Percentiles rank a stretch among this genome's conserved stretches.
phyloP scores from a whole-genome alignment of 1,140 invertebrate genomes.

The Ceratosolen solmsi region DNA sequence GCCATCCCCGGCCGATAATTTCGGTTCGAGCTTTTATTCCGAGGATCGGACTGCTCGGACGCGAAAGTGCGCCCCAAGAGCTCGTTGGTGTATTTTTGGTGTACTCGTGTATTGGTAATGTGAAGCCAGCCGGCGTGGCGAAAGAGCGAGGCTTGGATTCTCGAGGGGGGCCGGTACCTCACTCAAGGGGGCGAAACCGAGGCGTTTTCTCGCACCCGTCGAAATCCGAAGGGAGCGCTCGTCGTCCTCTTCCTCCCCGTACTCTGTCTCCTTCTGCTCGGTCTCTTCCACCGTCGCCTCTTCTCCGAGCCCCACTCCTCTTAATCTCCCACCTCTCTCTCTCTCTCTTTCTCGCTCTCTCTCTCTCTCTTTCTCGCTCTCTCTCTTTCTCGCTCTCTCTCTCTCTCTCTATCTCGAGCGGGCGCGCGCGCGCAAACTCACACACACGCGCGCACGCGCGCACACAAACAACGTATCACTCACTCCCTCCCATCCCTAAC shows the following conservation, averaged over 20 bases:
- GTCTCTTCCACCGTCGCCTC: too few species aligned
- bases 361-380: too few species aligned
- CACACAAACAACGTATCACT: too few species aligned
- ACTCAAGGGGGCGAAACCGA: constrained; percentile 56
- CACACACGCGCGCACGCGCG: too few species aligned
- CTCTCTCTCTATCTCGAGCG: background rate
- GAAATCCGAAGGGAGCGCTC: constrained; percentile 57
- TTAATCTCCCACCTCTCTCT: too few species aligned
- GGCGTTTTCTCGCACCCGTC: constrained; percentile 55
- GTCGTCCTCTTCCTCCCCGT: background rate
- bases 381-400: constrained; percentile 13
- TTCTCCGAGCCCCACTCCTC: too few species aligned
- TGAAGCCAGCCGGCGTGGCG: constrained; percentile 52
- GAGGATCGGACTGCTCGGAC: constrained; percentile 50
- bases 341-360: too few species aligned
- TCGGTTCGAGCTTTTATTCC: constrained; percentile 53
- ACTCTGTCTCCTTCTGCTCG: constrained; percentile 7
- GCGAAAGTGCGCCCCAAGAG: constrained; percentile 49
- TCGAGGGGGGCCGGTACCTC: constrained; percentile 45
- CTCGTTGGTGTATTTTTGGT: constrained; percentile 45
- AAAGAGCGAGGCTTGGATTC: constrained; percentile 54
- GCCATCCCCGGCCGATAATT: constrained; percentile 48
- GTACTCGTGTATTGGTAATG: constrained; percentile 48
- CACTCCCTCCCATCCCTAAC: too few species aligned
- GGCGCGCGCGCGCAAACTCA: too few species aligned